Percentiles rank a stretch among this genome's conserved stretches.
phyloP scores from a whole-genome alignment of 92 coral and sea anemone species.

The Epizoanthus rinbou region DNA sequence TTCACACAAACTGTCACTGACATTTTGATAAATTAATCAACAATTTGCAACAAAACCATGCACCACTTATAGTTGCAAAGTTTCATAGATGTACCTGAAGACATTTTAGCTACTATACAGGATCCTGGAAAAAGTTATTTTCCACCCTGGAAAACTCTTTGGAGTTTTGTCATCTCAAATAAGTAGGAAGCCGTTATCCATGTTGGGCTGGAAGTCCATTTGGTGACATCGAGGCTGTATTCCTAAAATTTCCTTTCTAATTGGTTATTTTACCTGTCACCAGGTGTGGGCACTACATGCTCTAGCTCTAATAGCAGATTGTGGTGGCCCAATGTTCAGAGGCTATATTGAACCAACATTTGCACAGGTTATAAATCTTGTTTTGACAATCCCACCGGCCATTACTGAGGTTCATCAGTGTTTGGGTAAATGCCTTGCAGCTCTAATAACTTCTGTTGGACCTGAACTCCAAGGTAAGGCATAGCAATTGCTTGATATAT shows the following conservation, averaged over 20 bases:
- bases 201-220: background rate
- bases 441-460: constrained; percentile 94
- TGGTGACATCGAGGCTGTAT: background rate
- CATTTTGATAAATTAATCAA: no score
- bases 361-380: constrained; percentile 87
- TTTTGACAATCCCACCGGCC: constrained; percentile 90
- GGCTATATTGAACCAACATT: constrained; percentile 96
- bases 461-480: constrained; percentile 93
- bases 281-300: constrained; percentile 99
- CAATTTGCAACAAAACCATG: no score
- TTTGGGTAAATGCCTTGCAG: constrained; percentile 94
- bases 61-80: no score
- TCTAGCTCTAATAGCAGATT: constrained; percentile 94
- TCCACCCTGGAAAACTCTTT: no score
- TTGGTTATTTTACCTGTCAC: background rate
- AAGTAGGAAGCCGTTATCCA: no score
- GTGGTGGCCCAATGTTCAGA: constrained; percentile 99
- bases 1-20: no score
- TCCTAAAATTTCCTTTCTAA: background rate
- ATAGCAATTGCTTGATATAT: background rate
- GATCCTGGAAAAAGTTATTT: no score
- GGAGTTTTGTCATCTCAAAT: no score
- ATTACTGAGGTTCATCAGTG: constrained; percentile 97
- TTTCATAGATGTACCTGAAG: no score
- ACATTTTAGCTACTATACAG: no score